Conservation (phyloP, 2,113 vertebrate species). For the Bubo bubo region DNA sequence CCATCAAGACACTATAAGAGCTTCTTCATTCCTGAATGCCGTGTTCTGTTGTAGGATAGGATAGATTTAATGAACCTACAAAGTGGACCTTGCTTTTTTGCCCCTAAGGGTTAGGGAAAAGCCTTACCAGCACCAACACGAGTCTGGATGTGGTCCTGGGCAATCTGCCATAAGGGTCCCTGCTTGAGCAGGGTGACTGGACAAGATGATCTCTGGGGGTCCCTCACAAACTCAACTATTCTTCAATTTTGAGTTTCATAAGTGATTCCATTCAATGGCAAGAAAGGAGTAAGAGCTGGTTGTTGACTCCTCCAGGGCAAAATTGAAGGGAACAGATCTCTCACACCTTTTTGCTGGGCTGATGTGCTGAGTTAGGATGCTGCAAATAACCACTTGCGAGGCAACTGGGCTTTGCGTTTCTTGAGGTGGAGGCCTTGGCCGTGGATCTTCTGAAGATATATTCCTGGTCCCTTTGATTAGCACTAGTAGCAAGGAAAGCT, state of each 20-base stretch:
- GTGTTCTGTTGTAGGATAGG: background rate
- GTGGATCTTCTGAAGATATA: background rate
- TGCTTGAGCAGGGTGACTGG: background rate
- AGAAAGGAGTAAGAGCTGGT: background rate
- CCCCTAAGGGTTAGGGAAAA: background rate
- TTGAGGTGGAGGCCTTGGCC: background rate
- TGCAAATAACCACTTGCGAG: background rate
- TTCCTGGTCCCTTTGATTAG: background rate
- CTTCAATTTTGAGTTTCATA: background rate
- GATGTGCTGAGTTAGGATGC: background rate
- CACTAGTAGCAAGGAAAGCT: background rate
- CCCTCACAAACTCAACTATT: background rate
- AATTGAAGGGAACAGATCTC: background rate
- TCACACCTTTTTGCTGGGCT: background rate
- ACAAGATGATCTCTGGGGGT: background rate
- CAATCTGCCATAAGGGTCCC: background rate
- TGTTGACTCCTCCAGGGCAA: background rate
- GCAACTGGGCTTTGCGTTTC: background rate
- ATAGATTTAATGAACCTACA: background rate
- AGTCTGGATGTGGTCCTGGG: background rate
- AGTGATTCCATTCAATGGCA: background rate
- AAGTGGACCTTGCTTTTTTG: background rate
- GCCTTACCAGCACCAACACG: accelerated
- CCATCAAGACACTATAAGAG: background rate
- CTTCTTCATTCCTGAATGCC: background rate